Evolutionary conservation across 1,140 invertebrate species (phyloP).

Genomic region (Ooceraea biroi): DNA sequence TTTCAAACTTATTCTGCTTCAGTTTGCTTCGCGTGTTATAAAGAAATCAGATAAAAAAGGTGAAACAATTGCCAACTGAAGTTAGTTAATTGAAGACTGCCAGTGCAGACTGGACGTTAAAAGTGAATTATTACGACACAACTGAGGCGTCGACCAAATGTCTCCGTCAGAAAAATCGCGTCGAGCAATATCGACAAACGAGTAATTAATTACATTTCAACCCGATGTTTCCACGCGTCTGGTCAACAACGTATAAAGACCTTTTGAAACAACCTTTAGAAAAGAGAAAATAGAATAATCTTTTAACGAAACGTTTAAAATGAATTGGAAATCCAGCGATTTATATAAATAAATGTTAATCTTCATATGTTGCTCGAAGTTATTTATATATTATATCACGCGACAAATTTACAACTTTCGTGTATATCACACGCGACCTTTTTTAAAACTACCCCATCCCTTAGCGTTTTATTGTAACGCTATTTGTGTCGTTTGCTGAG

Average conservation of each 20-base stretch:
- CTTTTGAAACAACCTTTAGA: background rate
- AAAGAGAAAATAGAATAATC: background rate
- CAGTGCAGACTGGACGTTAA: conserved; percentile 3
- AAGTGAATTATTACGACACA: conserved; percentile 44
- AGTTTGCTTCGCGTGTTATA: background rate
- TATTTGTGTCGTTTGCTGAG: background rate
- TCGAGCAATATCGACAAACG: conserved; percentile 42
- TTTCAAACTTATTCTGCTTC: background rate
- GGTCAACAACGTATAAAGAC: background rate
- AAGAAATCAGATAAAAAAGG: background rate
- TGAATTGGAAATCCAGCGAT: background rate
- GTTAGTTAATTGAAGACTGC: conserved; percentile 39
- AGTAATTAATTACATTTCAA: conserved; percentile 45
- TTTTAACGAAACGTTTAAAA: no score
- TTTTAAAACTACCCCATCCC: no score
- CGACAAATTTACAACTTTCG: background rate
- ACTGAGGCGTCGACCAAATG: conserved; percentile 17
- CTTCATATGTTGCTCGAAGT: background rate
- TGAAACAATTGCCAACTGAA: conserved; percentile 12
- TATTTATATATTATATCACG: background rate
- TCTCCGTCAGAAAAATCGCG: conserved; percentile 37
- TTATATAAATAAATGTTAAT: background rate
- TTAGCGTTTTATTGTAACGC: no score
- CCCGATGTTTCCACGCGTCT: background rate
- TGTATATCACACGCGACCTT: no score